Percentiles rank a stretch among this genome's conserved stretches.
Evolutionary conservation across 2,113 vertebrate species (phyloP).

Genomic region (Mustela lutreola): DNA sequence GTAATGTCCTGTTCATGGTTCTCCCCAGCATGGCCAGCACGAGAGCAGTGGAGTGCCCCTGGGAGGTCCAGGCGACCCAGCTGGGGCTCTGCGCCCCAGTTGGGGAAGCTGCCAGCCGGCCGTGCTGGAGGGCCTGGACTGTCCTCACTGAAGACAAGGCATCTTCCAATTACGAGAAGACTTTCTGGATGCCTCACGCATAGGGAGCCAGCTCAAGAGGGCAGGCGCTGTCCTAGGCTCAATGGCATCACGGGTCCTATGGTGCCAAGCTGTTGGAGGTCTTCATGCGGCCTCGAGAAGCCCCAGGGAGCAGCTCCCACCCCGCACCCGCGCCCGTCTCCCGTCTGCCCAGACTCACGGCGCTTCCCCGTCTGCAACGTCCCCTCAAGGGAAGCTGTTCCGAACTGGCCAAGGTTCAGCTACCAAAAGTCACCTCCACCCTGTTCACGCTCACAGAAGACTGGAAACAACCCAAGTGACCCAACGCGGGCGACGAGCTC

Average conservation of each 20-base stretch:
- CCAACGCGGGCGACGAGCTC: rapidly evolving
- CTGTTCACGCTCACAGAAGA: not conserved
- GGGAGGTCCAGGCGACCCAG: not conserved
- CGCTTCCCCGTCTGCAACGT: not conserved
- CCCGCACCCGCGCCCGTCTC: not conserved
- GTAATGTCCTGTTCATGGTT: not conserved
- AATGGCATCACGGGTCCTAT: rapidly evolving
- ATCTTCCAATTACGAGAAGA: not conserved
- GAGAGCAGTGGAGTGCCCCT: rapidly evolving
- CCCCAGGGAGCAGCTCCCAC: not conserved
- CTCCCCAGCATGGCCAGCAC: rapidly evolving
- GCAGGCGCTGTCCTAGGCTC: not conserved
- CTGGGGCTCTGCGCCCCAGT: not conserved
- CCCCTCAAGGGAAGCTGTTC: not conserved
- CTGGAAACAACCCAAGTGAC: not conserved
- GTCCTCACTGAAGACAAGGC: not conserved
- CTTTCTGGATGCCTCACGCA: not conserved
- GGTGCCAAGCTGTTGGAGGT: not conserved
- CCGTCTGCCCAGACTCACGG: not conserved
- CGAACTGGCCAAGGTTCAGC: not conserved
- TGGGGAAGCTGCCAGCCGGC: rapidly evolving
- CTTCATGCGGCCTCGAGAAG: rapidly evolving
- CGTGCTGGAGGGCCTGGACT: not conserved
- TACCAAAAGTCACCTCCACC: not conserved
- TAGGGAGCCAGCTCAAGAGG: not conserved